phyloP scores from a whole-genome alignment of 1,140 invertebrate species.

The Lepidurus couesii region DNA sequence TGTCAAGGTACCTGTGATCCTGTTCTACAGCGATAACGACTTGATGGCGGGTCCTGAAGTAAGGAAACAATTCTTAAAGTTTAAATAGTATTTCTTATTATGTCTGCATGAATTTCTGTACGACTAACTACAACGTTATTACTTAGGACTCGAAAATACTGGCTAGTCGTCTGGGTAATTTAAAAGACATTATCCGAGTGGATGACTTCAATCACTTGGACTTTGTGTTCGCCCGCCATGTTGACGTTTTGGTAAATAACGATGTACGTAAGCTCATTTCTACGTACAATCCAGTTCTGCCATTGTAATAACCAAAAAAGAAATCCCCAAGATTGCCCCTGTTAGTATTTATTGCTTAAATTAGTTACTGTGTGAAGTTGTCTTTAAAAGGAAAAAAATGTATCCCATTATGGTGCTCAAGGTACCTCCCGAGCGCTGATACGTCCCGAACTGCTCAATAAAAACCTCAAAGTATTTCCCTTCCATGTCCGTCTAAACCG shows the following conservation, averaged over 20 bases:
- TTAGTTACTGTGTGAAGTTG: not conserved
- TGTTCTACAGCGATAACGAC: constrained; percentile 47
- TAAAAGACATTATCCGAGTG: constrained; percentile 46
- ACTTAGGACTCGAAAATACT: constrained; percentile 56
- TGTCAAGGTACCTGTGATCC: constrained; percentile 44
- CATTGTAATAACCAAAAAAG: not conserved
- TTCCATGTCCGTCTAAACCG: too few relatives aligned
- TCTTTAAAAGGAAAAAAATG: too few relatives aligned
- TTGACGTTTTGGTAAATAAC: constrained; percentile 42
- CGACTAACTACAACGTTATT: constrained; percentile 38
- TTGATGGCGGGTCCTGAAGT: constrained; percentile 44
- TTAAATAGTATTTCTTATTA: not conserved
- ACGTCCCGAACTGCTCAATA: too few relatives aligned
- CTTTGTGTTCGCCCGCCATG: constrained; percentile 58
- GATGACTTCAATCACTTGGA: constrained; percentile 63
- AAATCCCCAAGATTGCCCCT: not conserved
- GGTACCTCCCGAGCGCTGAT: too few relatives aligned
- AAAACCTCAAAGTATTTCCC: too few relatives aligned
- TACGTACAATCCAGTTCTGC: constrained; percentile 27
- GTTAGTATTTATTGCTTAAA: not conserved
- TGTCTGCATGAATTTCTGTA: constrained; percentile 30
- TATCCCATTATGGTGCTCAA: too few relatives aligned
- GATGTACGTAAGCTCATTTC: constrained; percentile 36
- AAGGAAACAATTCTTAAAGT: not conserved
- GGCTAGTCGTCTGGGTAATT: constrained; percentile 46